Base-by-base conservation (phyloP, 2,113 vertebrate species). In the Megaceryle torquata region DNA sequence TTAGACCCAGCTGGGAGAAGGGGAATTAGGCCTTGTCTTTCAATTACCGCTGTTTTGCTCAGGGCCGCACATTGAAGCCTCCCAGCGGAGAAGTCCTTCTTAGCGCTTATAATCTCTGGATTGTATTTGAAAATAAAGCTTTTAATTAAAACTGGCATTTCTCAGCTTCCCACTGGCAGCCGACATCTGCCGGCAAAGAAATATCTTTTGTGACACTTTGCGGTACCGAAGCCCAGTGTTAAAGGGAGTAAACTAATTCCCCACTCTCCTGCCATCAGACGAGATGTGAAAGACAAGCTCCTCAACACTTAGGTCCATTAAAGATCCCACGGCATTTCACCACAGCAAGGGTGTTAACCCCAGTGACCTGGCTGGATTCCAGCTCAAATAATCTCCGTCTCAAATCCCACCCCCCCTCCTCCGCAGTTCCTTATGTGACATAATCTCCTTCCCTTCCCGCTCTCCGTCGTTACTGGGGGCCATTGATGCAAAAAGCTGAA, bases 101-200 rank as follows among this genome's bases (percentile, higher is more conserved):
- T 41, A 15, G 71, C 4, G 46, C 94, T 88, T 94, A 63, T 88
- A 89, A 97, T 96, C 94, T 96, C 91, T 16, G 93, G 91, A 91
- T 95, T 96, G 95, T 93, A 83, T 95, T 93, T 97, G 96, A 94
- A 97, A 97, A 97, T 90, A 96, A 96, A 97, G 95, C 95, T 97
- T 97, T 97, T 96, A 96, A 97, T 97, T 97, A 97, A 97, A 97
- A 95, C 91, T 94, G 95, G 95, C 95, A 2, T 96, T 97, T 95
- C 96, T 93, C 92, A 94, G 95, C 95, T 95, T 97, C 95, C 96
- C 96, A 96, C 96, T 91, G 93, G 95, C 95, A 96, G 94, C 88
- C 43, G 85, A 78, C 96, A 95, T 96, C 96, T 96, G 96, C 93
- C 95, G 91, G 94, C 5, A 43, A 86, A 94, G 94, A 91, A 63